These are phyloP conservation scores for Hylaeus volcanicus DNA, from an alignment of 1,140 invertebrate genomes.

Conservation along the genomic window DNA sequence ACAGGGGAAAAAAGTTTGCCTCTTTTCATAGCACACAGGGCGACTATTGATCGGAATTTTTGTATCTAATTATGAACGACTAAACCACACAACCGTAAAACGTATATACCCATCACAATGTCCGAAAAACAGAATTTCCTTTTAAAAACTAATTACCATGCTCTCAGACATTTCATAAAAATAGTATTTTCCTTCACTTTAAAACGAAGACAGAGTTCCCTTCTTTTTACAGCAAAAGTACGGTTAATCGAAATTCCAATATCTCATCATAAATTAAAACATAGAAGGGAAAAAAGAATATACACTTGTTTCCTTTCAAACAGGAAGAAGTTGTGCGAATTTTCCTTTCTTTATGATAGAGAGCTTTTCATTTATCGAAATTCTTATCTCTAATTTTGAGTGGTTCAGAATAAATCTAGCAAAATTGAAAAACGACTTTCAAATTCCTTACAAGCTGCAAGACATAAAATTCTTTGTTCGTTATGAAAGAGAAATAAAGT, in stretches of 20 bases:
- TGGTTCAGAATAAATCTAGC: neutral
- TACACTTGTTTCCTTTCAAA: neutral
- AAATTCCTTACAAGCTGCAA: neutral
- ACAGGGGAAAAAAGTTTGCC: neutral
- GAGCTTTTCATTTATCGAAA: neutral
- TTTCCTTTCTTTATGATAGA: neutral
- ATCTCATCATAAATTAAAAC: too few relatives aligned
- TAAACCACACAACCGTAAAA: neutral
- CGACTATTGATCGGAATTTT: conserved; percentile 6
- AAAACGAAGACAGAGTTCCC: neutral
- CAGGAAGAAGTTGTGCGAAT: too few relatives aligned
- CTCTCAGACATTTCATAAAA: neutral
- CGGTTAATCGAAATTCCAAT: neutral
- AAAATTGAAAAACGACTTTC: neutral
- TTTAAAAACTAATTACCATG: too few relatives aligned
- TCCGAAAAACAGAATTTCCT: neutral
- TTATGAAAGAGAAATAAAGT: neutral
- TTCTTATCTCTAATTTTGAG: neutral
- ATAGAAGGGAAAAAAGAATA: neutral
- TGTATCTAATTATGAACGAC: neutral
- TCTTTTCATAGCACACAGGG: neutral
- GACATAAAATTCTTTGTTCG: neutral
- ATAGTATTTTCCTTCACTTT: neutral
- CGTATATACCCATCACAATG: conserved; percentile 1
- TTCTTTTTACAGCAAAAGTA: neutral